These are phyloP conservation scores for Xestobium rufovillosum DNA, from an alignment of 2,888 invertebrate genomes.

Conservation along the genomic window DNA sequence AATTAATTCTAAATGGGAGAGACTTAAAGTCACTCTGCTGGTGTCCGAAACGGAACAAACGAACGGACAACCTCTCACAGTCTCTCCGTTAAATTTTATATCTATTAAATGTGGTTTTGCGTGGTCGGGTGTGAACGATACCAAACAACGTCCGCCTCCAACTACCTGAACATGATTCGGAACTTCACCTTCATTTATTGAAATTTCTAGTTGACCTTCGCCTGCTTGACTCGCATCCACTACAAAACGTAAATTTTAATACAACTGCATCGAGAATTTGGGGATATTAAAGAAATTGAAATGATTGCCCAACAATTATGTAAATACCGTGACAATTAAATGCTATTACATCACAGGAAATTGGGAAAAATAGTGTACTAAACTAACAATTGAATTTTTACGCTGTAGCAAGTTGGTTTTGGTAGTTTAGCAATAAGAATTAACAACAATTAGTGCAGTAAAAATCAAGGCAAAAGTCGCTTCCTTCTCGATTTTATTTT, in stretches of 20 bases:
- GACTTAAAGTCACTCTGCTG: constrained; percentile 64
- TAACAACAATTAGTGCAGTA: too few species aligned
- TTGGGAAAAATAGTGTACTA: too few species aligned
- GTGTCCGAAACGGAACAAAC: constrained; percentile 78
- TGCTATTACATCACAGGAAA: not conserved
- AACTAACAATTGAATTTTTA: too few species aligned
- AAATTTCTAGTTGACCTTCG: constrained; percentile 98
- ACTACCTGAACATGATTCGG: constrained; percentile 97
- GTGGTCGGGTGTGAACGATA: constrained; percentile 89
- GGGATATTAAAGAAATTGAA: constrained; percentile 13
- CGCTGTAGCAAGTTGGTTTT: too few species aligned
- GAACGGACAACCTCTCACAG: constrained; percentile 85
- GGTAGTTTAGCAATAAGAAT: too few species aligned
- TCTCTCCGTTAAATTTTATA: constrained; percentile 93
- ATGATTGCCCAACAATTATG: constrained; percentile 14
- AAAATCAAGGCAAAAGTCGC: too few species aligned
- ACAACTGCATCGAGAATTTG: constrained; percentile 4
- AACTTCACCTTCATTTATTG: constrained; percentile 97
- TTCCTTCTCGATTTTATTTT: too few species aligned
- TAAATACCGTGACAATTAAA: constrained; percentile 6
- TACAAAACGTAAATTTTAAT: constrained; percentile 44
- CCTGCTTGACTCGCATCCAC: constrained; percentile 98
- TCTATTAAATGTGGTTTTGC: constrained; percentile 88
- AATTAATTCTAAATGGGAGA: constrained; percentile 72
- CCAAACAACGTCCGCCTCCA: constrained; percentile 88